phyloP scores from a whole-genome alignment of 2,888 invertebrate species.

The Agrochola lychnidis region DNA sequence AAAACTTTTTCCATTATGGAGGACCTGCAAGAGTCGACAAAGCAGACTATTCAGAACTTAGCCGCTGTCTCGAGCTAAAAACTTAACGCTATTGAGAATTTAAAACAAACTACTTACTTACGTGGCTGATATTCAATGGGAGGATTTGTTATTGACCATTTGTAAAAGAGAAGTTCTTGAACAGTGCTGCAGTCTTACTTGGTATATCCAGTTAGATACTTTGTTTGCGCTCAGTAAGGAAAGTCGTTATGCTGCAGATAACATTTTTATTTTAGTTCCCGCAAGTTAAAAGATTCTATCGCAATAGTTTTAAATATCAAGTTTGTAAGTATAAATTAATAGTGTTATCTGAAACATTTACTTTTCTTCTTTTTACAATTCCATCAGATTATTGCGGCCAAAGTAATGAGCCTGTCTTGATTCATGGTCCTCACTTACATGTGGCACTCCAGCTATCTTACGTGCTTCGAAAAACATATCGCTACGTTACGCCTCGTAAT shows the following conservation, averaged over 20 bases:
- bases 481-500: constrained; percentile 55
- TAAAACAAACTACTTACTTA: constrained; percentile 59
- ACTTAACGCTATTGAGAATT: constrained; percentile 70
- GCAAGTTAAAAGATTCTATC: neutral
- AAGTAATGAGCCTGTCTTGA: constrained; percentile 51
- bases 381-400: constrained; percentile 38
- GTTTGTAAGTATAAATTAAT: neutral
- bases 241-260: constrained; percentile 21
- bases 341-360: constrained; percentile 1
- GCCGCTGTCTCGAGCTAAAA: constrained; percentile 70
- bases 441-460: constrained; percentile 59
- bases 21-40: constrained; percentile 68
- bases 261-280: constrained; percentile 30
- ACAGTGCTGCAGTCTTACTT: constrained; percentile 28
- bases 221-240: constrained; percentile 37
- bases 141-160: constrained; percentile 40
- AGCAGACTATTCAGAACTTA: constrained; percentile 75
- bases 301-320: constrained; percentile 8
- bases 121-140: constrained; percentile 33
- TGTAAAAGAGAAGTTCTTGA: constrained; percentile 23
- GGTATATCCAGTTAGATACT: constrained; percentile 31
- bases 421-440: constrained; percentile 52
- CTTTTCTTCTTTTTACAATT: constrained; percentile 24
- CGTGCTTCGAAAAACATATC: constrained; percentile 65
- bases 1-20: constrained; percentile 78